Evolutionary conservation across 2,888 invertebrate species (phyloP), one percentile per base, ranked within the genome.

Genomic region (Congeria kusceri): DNA sequence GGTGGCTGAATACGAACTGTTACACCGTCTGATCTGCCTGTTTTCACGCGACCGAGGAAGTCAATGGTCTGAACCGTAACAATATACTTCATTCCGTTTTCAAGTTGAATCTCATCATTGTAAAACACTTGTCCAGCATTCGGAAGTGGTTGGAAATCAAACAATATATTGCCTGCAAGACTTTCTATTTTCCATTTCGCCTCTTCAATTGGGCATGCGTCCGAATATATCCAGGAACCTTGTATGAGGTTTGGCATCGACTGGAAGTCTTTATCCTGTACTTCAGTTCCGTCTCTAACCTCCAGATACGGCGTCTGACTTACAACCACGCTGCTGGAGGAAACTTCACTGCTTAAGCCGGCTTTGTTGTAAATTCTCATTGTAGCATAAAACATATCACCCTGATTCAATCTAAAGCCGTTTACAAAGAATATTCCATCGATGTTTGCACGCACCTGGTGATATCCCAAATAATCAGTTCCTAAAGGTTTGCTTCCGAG

Each of bases 1-100:
- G 88, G 87, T 9, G 88, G 85, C 61, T 90, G 86, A 4, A 89
- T 84, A 25, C 85, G 75, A 3, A 89, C 83, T 7, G 87, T 80
- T 39, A 90, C 65, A 0, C 90, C 89, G 66, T 89, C 78, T 9
- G 88, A 87, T 3, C 77, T 56, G 13, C 79, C 79, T n/a, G 76
- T 69, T 47, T 77, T 76, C 13, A 83, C 82, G 47, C 87, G 53
- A 46, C 77, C 76, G 13, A 88, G 67, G 7, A 83, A 81, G 69
- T 88, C 88, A 2, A 71, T 72, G 11, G 81, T 83, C 63, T 81
- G 72, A 0, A 90, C 82, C 7, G 76, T 78, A 3, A 68, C 72
- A 18, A 86, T 85, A 53, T 89, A 90, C 25, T 85, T 85, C 23
- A 79, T 71, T n/a, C 86, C 87, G 71, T 88, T 87, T 47, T 83